Conservation (phyloP, 2,888 invertebrate species). For the Ischnura elegans region DNA sequence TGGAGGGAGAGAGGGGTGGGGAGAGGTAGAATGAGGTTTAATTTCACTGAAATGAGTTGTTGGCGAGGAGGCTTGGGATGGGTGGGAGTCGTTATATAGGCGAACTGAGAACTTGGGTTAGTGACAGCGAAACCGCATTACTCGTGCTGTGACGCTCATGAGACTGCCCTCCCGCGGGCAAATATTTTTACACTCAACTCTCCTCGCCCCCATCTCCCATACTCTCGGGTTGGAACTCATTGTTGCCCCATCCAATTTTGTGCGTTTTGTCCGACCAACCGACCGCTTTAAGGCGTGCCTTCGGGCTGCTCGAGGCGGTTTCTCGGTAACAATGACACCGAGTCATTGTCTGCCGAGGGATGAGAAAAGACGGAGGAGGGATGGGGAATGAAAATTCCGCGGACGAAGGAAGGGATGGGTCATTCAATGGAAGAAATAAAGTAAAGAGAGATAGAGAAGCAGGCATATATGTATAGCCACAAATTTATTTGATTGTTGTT, state of each 20-base stretch:
- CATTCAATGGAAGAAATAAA: no score
- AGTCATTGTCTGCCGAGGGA: conserved; percentile 4
- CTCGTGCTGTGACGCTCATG: neutral
- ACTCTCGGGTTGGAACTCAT: neutral
- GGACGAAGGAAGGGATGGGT: neutral
- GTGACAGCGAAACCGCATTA: conserved; percentile 31
- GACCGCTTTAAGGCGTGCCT: neutral
- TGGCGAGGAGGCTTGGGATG: neutral
- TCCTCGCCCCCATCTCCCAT: no score
- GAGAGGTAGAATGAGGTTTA: no score
- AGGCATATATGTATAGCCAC: no score
- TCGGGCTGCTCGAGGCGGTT: conserved; percentile 9
- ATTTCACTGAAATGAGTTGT: no score
- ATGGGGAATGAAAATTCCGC: neutral
- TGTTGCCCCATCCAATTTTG: conserved; percentile 14
- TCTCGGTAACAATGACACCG: neutral
- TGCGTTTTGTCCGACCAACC: neutral
- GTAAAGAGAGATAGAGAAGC: neutral
- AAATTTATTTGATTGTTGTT: no score
- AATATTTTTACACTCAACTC: conserved; percentile 23
- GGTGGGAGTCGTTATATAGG: neutral
- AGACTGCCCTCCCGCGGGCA: conserved; percentile 20
- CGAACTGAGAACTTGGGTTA: neutral
- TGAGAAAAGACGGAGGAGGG: neutral
- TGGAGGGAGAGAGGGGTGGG: no score